Percentiles rank a stretch among this genome's conserved stretches.
Evolutionary conservation across 2,797 vertebrate genomes (phyloP).

Genomic region (Onychomys arenicola): DNA sequence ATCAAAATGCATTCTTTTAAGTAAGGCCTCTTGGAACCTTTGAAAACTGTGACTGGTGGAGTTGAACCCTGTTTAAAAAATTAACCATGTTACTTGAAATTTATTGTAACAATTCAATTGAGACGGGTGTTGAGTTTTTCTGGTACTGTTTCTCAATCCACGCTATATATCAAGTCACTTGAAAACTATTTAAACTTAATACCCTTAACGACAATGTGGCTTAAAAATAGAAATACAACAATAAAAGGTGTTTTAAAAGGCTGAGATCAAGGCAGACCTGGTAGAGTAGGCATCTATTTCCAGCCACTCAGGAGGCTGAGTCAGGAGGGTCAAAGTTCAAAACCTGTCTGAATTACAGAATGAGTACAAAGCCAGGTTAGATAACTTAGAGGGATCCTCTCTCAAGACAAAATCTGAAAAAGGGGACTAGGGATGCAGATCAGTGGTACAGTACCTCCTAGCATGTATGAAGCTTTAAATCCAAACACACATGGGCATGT

Average conservation of each 20-base stretch:
- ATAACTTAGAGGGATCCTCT: neutral
- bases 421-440: neutral
- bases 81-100: constrained; percentile 73
- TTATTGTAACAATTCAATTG: constrained; percentile 53
- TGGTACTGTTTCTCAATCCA: constrained; percentile 7
- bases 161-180: constrained; percentile 45
- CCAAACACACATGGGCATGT: neutral
- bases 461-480: neutral
- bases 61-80: constrained; percentile 93
- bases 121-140: constrained; percentile 29
- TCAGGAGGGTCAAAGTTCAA: neutral
- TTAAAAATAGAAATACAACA: constrained; percentile 10
- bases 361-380: neutral
- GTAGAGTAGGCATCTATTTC: neutral
- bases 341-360: neutral
- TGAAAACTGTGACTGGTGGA: constrained; percentile 98
- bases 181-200: constrained; percentile 41
- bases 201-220: neutral
- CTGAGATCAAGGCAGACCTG: neutral
- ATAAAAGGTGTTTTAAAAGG: neutral
- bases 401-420: neutral
- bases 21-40: constrained; percentile 98
- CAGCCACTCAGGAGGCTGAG: neutral
- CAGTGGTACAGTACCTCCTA: neutral
- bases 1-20: constrained; percentile 99